Evolutionary conservation across 2,888 invertebrate genomes (phyloP).

Genomic region (Amphipoea lucens): DNA sequence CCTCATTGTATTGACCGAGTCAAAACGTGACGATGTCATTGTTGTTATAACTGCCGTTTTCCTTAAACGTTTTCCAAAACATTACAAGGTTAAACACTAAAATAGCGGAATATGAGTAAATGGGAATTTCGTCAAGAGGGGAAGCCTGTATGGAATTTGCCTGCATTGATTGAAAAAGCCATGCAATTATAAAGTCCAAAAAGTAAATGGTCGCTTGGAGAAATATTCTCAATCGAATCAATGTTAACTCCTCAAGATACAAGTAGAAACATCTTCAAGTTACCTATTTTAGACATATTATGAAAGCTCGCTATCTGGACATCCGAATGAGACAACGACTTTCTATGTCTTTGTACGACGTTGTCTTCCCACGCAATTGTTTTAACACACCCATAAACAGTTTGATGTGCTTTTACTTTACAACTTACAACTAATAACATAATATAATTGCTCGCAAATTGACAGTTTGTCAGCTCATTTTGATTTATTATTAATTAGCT

Average conservation of each 20-base stretch:
- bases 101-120: background rate
- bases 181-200: background rate
- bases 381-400: slow-evolving; percentile 69
- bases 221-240: slow-evolving; percentile 4
- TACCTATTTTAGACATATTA: slow-evolving; percentile 65
- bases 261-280: slow-evolving; percentile 21
- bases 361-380: slow-evolving; percentile 84
- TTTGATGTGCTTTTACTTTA: slow-evolving; percentile 59
- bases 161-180: slow-evolving; percentile 7
- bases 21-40: slow-evolving; percentile 37
- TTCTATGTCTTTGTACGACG: slow-evolving; percentile 76
- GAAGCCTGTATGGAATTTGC: background rate
- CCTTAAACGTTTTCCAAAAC: slow-evolving; percentile 26
- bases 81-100: slow-evolving; percentile 3
- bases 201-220: background rate
- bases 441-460: slow-evolving; percentile 30
- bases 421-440: slow-evolving; percentile 44
- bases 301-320: slow-evolving; percentile 73
- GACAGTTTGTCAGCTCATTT: slow-evolving; percentile 19
- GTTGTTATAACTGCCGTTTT: slow-evolving; percentile 19
- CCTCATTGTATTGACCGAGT: slow-evolving; percentile 24
- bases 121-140: background rate
- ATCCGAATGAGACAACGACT: slow-evolving; percentile 62
- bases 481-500: slow-evolving; percentile 7
- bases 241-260: slow-evolving; percentile 7